Percentiles rank a stretch among this genome's conserved stretches.
Conservation (phyloP, 1,140 invertebrate genomes). For the Drosophila novamexicana region DNA sequence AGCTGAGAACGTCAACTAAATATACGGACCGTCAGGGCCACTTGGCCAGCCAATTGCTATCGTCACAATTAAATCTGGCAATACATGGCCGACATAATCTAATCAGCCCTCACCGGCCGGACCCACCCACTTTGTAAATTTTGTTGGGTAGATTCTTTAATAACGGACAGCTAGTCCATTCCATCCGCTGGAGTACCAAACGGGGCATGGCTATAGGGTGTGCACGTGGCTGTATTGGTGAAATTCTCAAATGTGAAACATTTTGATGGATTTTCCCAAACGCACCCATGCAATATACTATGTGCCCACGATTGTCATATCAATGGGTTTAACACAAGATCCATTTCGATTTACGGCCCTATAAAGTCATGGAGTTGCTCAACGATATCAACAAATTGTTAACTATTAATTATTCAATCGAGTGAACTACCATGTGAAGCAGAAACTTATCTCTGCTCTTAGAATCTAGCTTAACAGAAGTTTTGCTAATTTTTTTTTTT, state of each 20-base stretch:
- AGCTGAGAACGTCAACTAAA: conserved; percentile 42
- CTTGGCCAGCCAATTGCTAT: conserved; percentile 30
- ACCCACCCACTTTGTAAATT: conserved; percentile 13
- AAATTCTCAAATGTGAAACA: not conserved
- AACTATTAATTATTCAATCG: no score
- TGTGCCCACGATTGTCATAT: no score
- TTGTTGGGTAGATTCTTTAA: not conserved
- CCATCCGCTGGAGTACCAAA: not conserved
- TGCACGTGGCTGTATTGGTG: no score
- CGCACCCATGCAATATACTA: not conserved
- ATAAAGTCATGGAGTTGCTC: no score
- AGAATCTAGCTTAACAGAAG: no score
- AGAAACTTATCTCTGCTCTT: no score
- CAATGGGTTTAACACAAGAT: no score
- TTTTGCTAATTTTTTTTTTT: no score
- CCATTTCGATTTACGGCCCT: no score
- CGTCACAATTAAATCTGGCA: conserved; percentile 41
- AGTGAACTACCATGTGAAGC: no score
- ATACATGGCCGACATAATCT: conserved; percentile 45
- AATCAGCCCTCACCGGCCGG: conserved; percentile 31
- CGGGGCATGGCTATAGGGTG: conserved; percentile 1
- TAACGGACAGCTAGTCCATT: no score
- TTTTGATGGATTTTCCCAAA: not conserved
- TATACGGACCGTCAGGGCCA: conserved; percentile 13
- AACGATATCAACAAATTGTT: no score